These are phyloP conservation scores for Pyrrhura leucotis DNA, from an alignment of 2,797 vertebrate genomes.

Conservation along the genomic window DNA sequence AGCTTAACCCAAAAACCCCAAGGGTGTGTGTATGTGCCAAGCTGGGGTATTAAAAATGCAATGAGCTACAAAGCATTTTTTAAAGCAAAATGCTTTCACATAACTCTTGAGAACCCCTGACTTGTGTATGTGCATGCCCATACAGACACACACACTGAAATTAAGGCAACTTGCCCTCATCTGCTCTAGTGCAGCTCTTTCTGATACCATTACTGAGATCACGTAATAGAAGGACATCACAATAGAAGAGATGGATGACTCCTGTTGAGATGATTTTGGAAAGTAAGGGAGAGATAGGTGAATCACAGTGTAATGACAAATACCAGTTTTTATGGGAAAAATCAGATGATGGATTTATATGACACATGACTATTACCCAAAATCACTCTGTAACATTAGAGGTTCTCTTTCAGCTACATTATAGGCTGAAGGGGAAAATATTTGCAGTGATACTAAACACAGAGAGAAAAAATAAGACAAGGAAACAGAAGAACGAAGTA, in stretches of 20 bases:
- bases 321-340: constrained; percentile 20
- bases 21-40: accelerated
- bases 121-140: neutral
- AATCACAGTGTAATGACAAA: constrained; percentile 12
- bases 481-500: neutral
- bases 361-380: neutral
- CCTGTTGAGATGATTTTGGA: constrained; percentile 19
- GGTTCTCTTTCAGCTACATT: neutral
- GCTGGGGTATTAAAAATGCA: neutral
- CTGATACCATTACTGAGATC: neutral
- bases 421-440: neutral
- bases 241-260: constrained; percentile 16
- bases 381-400: neutral
- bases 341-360: constrained; percentile 13
- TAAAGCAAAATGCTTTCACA: neutral
- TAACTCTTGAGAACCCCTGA: neutral
- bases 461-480: neutral
- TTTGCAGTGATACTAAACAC: neutral
- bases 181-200: neutral
- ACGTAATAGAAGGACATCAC: neutral
- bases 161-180: neutral
- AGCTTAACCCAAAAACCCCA: neutral
- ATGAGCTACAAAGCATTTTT: neutral
- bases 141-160: neutral
- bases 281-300: constrained; percentile 16